A percentile compares a stretch with the other conserved stretches of the same genome.
Evolutionary conservation across 2,888 invertebrate species (phyloP).

Genomic region (Strigamia crassipes): DNA sequence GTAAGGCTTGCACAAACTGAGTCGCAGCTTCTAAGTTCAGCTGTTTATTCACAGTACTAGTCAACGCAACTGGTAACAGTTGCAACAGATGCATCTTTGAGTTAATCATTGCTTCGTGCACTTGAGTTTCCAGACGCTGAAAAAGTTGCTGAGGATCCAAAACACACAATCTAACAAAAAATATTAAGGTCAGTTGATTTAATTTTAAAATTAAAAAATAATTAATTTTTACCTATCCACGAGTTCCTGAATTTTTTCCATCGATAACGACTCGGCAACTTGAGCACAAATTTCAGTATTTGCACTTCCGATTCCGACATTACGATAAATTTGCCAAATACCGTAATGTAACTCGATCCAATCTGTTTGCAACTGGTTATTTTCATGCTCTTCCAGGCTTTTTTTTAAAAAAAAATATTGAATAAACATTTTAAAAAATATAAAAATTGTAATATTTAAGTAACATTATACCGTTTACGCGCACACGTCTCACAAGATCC

Average conservation of each 20-base stretch:
- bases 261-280: conserved; percentile 46
- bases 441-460: not conserved
- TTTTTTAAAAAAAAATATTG: not conserved
- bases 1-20: conserved; percentile 65
- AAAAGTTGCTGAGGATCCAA: conserved; percentile 69
- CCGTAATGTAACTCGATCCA: conserved; percentile 63
- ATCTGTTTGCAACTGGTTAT: conserved; percentile 60
- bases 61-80: conserved; percentile 62
- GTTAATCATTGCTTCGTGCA: conserved; percentile 69
- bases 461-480: conserved; percentile 36
- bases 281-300: conserved; percentile 47
- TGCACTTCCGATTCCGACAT: conserved; percentile 55
- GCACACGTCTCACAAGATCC: conserved; percentile 37
- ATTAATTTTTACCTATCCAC: conserved; percentile 59
- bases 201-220: conserved; percentile 9
- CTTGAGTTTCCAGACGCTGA: conserved; percentile 67
- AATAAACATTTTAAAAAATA: not conserved
- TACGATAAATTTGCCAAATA: conserved; percentile 60
- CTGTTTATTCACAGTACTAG: conserved; percentile 57
- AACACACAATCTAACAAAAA: conserved; percentile 56
- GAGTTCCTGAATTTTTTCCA: conserved; percentile 58
- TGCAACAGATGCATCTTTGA: conserved; percentile 66
- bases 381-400: conserved; percentile 58
- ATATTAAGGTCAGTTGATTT: not conserved
- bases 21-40: conserved; percentile 60